Evolutionary conservation across 2,113 vertebrate genomes (phyloP).

Genomic region (Motacilla tschutschensis): DNA sequence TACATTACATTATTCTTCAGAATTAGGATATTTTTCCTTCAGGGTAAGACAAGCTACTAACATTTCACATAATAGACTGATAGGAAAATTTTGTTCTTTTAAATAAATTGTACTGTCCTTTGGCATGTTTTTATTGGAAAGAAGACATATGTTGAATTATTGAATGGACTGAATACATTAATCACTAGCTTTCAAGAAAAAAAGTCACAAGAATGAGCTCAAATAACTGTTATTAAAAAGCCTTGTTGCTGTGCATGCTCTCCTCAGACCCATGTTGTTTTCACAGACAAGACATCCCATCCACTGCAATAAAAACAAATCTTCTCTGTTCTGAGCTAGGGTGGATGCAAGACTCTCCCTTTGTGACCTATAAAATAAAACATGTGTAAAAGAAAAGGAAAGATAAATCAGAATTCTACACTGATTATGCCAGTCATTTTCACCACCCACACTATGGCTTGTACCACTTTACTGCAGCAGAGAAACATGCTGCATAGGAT

Average conservation of each 20-base stretch:
- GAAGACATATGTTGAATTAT: background rate
- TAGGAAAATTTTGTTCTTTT: background rate
- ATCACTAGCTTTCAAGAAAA: constrained; percentile 6
- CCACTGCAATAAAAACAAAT: constrained; percentile 71
- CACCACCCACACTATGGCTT: background rate
- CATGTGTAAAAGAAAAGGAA: background rate
- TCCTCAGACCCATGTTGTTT: background rate
- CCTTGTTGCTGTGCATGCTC: background rate
- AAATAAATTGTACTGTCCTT: background rate
- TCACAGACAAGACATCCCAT: constrained; percentile 72
- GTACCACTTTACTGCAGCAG: background rate
- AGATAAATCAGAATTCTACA: background rate
- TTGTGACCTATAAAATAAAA: constrained; percentile 69
- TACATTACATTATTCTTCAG: background rate
- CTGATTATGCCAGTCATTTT: background rate
- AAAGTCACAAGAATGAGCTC: background rate
- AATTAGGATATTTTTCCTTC: background rate
- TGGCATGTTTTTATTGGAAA: constrained; percentile 7
- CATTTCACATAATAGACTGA: background rate
- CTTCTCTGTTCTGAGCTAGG: constrained; percentile 57
- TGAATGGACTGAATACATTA: background rate
- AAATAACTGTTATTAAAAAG: background rate
- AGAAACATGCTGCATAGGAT: background rate
- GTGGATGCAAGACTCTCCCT: constrained; percentile 71
- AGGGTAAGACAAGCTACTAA: background rate